Evolutionary conservation across 2,797 vertebrate species (phyloP), one percentile per base, ranked within the genome.

Genomic region (Malacoraja senta): DNA sequence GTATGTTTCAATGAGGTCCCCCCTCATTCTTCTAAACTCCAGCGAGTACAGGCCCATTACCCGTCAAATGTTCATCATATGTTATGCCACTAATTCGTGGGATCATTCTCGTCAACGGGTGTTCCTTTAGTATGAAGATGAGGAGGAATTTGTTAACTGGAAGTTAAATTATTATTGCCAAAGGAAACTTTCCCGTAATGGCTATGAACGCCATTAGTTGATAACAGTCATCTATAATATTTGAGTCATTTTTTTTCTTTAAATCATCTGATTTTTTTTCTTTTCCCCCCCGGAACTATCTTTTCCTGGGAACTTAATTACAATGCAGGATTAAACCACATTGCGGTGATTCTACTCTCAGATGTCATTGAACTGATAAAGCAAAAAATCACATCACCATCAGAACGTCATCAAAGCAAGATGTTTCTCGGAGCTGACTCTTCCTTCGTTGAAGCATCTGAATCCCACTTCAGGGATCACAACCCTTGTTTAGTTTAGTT

Each of bases 241-340:
- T 92, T 92, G 90, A 53, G 76, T n/a, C 1, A 21, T 72, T 15
- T 72, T 74, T 29, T 53, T 53, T 24, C 19, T 53, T 38, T 76
- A n/a, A 24, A 92, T 92, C 76, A 29, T 24, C 12, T 8, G 71
- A 44, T 92, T 44, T n/a, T n/a, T n/a, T n/a, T n/a, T n/a, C n/a
- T n/a, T n/a, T n/a, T n/a, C n/a, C n/a, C n/a, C n/a, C n/a, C 35
- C 44, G 71, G 71, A 92, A 74, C 71, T 21, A 92, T 29, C 90
- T 76, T 92, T 35, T 72, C 38, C 38, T 58, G 71, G 71, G 12
- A 88, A n/a, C 63, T 68, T 68, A 92, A 92, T 92, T 92, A 92
- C 15, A 92, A 58, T 44, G 71, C 38, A 76, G 21, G 24, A 19
- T 92, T 92, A 92, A 76, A 92, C 90, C 90, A 74, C 90, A 74